A percentile compares a stretch with the other conserved stretches of the same genome.
These are phyloP conservation scores for Glandiceps talaboti DNA, from an alignment of 53 echinoderm and acorn worm genomes.

Conservation along the genomic window DNA sequence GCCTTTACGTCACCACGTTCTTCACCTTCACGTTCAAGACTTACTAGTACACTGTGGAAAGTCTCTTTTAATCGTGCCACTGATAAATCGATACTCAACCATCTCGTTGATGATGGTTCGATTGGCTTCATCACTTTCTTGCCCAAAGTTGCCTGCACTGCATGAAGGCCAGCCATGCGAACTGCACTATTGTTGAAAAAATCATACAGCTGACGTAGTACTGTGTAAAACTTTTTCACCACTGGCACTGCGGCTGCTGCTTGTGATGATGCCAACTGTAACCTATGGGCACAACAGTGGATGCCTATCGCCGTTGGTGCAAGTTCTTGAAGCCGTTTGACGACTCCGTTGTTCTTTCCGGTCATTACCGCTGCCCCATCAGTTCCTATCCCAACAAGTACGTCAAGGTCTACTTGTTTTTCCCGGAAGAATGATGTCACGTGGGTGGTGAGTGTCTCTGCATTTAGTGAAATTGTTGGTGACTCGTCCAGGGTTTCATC, in stretches of 20 bases:
- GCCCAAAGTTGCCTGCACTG: slow-evolving; percentile 7
- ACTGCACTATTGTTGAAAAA: slow-evolving; percentile 42
- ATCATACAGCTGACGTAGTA: slow-evolving; percentile 40
- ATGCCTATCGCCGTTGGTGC: slow-evolving; percentile 33
- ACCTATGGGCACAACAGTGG: slow-evolving; percentile 38
- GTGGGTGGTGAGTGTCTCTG: slow-evolving; percentile 36
- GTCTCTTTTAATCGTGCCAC: slow-evolving; percentile 22
- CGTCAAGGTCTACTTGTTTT: slow-evolving; percentile 26
- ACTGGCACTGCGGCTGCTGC: slow-evolving; percentile 28
- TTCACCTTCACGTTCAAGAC: slow-evolving; percentile 29
- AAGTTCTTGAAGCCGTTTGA: slow-evolving; percentile 30
- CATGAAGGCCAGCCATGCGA: slow-evolving; percentile 25
- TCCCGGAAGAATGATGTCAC: slow-evolving; percentile 25
- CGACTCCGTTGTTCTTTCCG: slow-evolving; percentile 27
- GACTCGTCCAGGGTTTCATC: slow-evolving; percentile 9
- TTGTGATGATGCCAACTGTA: slow-evolving; percentile 41
- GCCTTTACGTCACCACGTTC: slow-evolving; percentile 39
- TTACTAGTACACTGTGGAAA: slow-evolving; percentile 21
- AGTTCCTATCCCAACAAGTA: slow-evolving; percentile 34
- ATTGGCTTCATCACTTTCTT: slow-evolving; percentile 23
- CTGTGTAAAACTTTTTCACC: slow-evolving; percentile 21
- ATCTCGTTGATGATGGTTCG: slow-evolving; percentile 36
- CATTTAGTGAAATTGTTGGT: slow-evolving; percentile 27
- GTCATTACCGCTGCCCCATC: slow-evolving; percentile 40
- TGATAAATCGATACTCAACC: slow-evolving; percentile 30